Evolutionary conservation across 92 coral and sea anemone genomes (phyloP).

Genomic region (Pocillopora grandis): DNA sequence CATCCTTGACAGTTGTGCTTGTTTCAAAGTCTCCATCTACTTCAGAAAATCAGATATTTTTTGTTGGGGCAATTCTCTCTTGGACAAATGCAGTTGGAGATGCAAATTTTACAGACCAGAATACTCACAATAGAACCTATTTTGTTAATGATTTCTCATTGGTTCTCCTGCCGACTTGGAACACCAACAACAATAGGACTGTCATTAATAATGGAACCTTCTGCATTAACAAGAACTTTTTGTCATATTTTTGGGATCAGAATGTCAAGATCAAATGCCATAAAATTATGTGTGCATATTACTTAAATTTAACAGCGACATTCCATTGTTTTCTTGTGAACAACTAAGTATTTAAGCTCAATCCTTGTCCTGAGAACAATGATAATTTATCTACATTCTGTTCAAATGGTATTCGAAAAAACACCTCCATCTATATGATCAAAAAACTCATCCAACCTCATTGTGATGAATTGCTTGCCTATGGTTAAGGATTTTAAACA

Average conservation of each 20-base stretch:
- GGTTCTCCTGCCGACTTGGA: constrained; percentile 4
- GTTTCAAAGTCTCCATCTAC: neutral
- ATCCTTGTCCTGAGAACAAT: no score
- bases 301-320: constrained; percentile 32
- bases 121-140: neutral
- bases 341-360: constrained; percentile 8
- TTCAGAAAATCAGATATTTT: constrained; percentile 20
- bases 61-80: constrained; percentile 1
- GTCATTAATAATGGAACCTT: constrained; percentile 16
- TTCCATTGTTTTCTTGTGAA: constrained; percentile 33
- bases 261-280: constrained; percentile 29
- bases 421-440: no score
- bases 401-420: no score
- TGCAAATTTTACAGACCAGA: constrained; percentile 5
- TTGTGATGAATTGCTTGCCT: no score
- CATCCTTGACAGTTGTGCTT: no score
- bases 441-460: no score
- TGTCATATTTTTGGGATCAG: constrained; percentile 10
- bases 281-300: constrained; percentile 18
- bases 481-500: no score
- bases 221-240: constrained; percentile 6
- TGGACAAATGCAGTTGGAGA: constrained; percentile 19
- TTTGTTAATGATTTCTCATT: neutral
- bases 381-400: no score
- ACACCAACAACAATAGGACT: neutral